Evolutionary conservation across 2,888 invertebrate genomes (phyloP).

Genomic region (Malacosoma neustria): DNA sequence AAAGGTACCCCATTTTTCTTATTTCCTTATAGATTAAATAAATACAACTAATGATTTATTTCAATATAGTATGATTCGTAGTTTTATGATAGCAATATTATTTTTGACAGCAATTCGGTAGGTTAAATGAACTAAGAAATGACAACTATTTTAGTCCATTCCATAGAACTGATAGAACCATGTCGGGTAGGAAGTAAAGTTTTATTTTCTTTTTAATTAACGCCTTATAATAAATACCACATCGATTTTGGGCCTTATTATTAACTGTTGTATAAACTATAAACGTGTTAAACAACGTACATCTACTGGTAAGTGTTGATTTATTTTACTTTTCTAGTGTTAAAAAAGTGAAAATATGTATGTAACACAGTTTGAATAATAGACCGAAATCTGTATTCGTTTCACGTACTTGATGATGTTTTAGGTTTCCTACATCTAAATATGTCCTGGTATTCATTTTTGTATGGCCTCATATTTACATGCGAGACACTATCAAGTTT

Average conservation of each 20-base stretch:
- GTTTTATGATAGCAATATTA: background rate
- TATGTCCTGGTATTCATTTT: too few relatives aligned
- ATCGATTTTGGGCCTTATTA: background rate
- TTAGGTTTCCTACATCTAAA: background rate
- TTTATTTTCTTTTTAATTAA: conserved; percentile 13
- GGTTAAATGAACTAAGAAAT: too few relatives aligned
- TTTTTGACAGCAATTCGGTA: conserved; percentile 13
- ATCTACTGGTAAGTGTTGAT: background rate
- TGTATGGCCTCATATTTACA: background rate
- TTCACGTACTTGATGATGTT: conserved; percentile 9
- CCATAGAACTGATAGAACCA: too few relatives aligned
- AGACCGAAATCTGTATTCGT: conserved; percentile 25
- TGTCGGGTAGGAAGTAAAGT: conserved; percentile 47
- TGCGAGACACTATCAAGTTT: too few relatives aligned
- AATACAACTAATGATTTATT: too few relatives aligned
- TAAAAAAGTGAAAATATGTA: conserved; percentile 11
- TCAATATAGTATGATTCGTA: background rate
- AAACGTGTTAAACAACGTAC: background rate
- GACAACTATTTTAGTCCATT: too few relatives aligned
- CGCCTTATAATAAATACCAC: conserved; percentile 12
- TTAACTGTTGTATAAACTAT: background rate
- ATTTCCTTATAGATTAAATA: too few relatives aligned
- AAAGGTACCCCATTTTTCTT: too few relatives aligned
- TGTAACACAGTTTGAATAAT: conserved; percentile 27
- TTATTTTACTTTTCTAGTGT: conserved; percentile 1